Base-by-base conservation (phyloP, 2,113 vertebrate species). In the Dipodomys ordii region DNA sequence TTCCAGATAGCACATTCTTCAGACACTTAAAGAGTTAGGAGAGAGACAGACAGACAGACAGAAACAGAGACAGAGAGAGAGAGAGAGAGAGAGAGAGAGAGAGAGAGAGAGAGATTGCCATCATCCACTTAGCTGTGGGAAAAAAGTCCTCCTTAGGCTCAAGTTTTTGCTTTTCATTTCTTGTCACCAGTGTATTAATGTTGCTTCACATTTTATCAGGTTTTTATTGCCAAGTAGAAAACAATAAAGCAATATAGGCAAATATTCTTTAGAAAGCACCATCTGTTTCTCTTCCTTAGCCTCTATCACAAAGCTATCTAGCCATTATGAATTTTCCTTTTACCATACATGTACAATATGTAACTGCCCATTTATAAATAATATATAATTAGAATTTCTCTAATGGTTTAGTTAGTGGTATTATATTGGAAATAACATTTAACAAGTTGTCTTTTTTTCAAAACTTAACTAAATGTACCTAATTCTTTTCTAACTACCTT, bases 141-240 rank as follows among this genome's bases (percentile, higher is more conserved):
- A 49, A 49, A 49, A 49, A 49, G 12, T 8, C 12, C 49, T 49
- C 35, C 4, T 39, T 30, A 57, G 30, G 39, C 25, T 79, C 49
- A 4, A 69, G 68, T 62, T 64, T 20, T 68, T 78, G 7, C 4
- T 86, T 2, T 78, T 83, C n/a, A 68, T 15, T 23, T 20, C 6
- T 10, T 60, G 25, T n/a, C 44, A 67, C 69, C 23, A 11, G 23
- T 67, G 13, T 83, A 2, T 16, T 90, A 39, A 79, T 73, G 53
- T 23, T 68, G 30, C 1, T 18, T 4, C 0, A 8, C 4, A 7
- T 2, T 53, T 0, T 62, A 6, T 53, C 30, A 46, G 64, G 12
- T 23, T 64, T 74, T 22, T 83, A 62, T 68, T 69, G 28, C 30
- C 53, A 73, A 5, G 2, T 65, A 78, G 62, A 28, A 72, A 81